Evolutionary conservation across 2,888 invertebrate species (phyloP), one percentile per base, ranked within the genome.

Genomic region (Diabrotica balteata): DNA sequence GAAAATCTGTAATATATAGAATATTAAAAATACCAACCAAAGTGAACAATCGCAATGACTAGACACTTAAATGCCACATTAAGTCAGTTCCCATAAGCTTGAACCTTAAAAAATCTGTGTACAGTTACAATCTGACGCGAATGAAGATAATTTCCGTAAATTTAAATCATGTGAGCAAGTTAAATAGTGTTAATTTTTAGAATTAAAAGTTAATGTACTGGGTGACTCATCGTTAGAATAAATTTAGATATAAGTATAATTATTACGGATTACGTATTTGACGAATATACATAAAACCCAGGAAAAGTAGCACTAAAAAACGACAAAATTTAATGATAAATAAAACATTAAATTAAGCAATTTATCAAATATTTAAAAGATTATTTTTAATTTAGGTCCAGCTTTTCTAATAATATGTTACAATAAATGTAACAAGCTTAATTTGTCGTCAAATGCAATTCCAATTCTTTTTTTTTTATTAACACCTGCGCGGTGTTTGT

Each of bases 21-120:
- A 54, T 54, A 54, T 46, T 54, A 62, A 62, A 62, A 47, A 47
- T 62, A 54, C 10, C 11, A 42, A 32, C 17, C 53, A 6, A 17
- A 60, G 32, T 32, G 10, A 60, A 60, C 60, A 60, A 60, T 60
- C 22, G 42, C 52, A 54, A 54, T 47, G 62, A 62, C 54, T 62
- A 62, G 62, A 62, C 62, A n/a, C 10, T 47, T 54, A 53, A 62
- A 62, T 62, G 53, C n/a, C 46, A 8, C 11, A 51, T 60, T 60
- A 52, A 60, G 60, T 60, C 44, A 42, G 62, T 62, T 62, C 62
- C 53, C 62, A 62, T 62, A 53, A 62, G 62, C 54, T 53, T 22
- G 42, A 62, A 62, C 54, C 54, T 42, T 9, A 54, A 59, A 50
- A 59, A 50, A 49, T 42, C n/a, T 42, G 47, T 9, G 32, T 43